Evolutionary conservation across 2,888 invertebrate genomes (phyloP).

Genomic region (Leptura quadrifasciata): DNA sequence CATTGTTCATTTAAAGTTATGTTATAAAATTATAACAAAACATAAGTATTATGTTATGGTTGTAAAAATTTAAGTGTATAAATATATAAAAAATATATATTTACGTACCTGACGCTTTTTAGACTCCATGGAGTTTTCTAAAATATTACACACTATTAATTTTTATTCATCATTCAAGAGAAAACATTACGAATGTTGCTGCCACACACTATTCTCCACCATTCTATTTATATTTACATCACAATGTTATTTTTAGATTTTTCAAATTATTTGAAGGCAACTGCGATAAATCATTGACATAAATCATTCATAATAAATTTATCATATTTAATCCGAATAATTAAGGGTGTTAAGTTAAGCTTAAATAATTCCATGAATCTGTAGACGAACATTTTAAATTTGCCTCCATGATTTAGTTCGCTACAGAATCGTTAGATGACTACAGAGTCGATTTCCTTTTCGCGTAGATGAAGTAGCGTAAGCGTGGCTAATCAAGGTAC

Average conservation of each 20-base stretch:
- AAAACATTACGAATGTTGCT: neutral
- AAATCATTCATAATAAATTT: neutral
- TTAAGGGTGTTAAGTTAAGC: neutral
- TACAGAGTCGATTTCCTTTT: constrained; percentile 67
- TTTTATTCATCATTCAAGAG: constrained; percentile 29
- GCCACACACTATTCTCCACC: neutral
- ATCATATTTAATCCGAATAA: neutral
- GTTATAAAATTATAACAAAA: neutral
- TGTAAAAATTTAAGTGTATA: neutral
- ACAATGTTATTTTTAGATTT: constrained; percentile 32
- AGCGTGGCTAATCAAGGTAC: constrained; percentile 93
- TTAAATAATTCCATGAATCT: neutral
- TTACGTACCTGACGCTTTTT: constrained; percentile 30
- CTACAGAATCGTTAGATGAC: constrained; percentile 61
- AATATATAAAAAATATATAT: neutral
- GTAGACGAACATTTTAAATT: constrained; percentile 45
- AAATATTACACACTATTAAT: neutral
- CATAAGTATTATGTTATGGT: neutral
- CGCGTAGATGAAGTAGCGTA: constrained; percentile 75
- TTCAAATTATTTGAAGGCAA: constrained; percentile 7
- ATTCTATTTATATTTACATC: constrained; percentile 32
- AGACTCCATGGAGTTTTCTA: neutral
- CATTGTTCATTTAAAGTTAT: neutral
- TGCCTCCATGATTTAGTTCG: constrained; percentile 54
- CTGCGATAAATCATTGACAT: constrained; percentile 17